Conservation (phyloP, 2,113 vertebrate species). For the Oreochromis niloticus region DNA sequence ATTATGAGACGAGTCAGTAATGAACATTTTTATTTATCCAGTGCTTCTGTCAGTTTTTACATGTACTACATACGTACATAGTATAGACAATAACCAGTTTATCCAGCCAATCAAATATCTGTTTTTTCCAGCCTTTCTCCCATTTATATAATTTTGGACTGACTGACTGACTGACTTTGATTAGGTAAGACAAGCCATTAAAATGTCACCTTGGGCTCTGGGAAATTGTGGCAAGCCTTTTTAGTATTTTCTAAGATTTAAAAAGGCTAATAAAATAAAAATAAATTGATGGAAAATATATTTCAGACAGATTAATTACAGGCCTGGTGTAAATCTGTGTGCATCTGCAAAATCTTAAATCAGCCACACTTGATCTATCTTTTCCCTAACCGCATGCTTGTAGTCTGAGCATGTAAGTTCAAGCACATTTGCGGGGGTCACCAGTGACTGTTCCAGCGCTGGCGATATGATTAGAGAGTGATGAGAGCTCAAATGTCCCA, state of each 20-base stretch:
- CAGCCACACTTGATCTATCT: not conserved
- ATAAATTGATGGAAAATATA: not conserved
- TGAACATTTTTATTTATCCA: not conserved
- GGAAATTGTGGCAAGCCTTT: not conserved
- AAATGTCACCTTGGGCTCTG: not conserved
- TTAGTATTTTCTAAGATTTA: not conserved
- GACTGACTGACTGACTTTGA: not conserved
- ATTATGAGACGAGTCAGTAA: not conserved
- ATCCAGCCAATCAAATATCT: not conserved
- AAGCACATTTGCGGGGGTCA: not conserved
- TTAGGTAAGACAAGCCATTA: not conserved
- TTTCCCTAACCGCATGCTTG: not conserved
- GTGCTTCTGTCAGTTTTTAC: not conserved
- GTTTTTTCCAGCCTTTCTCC: not conserved
- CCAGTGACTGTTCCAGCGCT: not conserved
- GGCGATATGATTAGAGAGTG: conserved; percentile 46
- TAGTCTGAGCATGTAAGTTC: conserved; percentile 5
- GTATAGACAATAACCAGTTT: not conserved
- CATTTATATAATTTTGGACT: not conserved
- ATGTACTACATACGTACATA: not conserved
- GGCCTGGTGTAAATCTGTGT: not conserved
- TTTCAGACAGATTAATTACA: not conserved
- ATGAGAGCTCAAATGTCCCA: conserved; percentile 20
- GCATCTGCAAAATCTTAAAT: not conserved
- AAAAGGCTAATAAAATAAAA: not conserved